Percentiles rank a stretch among this genome's conserved stretches.
phyloP scores from a whole-genome alignment of 64 coral and sea anemone species.

The Platygyra sinensis region DNA sequence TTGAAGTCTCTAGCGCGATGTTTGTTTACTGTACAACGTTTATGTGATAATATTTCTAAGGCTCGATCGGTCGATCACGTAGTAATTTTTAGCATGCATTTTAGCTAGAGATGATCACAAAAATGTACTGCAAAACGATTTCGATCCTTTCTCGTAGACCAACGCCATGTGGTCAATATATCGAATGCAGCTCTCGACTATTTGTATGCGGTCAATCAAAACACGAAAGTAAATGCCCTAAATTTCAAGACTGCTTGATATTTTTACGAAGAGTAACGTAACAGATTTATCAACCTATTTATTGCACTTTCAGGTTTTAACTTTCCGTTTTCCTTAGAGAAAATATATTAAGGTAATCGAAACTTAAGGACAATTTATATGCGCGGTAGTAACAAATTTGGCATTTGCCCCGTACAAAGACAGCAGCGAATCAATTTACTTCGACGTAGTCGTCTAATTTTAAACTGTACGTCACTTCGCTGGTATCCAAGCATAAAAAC shows the following conservation, averaged over 20 bases:
- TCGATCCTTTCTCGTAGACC: not conserved
- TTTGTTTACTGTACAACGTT: conserved; percentile 14
- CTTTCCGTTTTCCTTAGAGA: not conserved
- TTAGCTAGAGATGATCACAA: not conserved
- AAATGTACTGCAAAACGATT: not conserved
- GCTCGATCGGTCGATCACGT: not conserved
- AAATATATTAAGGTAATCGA: not conserved
- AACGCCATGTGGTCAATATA: not conserved
- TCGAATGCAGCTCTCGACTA: conserved; percentile 4
- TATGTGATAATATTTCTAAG: not conserved
- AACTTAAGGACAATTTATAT: not conserved
- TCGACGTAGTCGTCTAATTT: conserved; percentile 4
- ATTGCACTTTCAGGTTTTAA: not conserved
- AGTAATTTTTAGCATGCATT: not conserved
- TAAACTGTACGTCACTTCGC: not conserved
- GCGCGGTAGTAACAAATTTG: not conserved
- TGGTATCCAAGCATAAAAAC: conserved; percentile 6
- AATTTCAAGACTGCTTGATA: not conserved
- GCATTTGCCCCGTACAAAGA: not conserved
- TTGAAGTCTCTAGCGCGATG: not conserved
- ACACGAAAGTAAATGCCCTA: not conserved
- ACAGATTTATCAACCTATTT: not conserved
- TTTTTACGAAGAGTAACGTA: not conserved
- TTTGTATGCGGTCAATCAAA: not conserved
- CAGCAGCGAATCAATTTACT: not conserved